Percentiles rank a stretch among this genome's conserved stretches.
phyloP scores from a whole-genome alignment of 2,888 invertebrate species.

The Tetrapedia diversipes region DNA sequence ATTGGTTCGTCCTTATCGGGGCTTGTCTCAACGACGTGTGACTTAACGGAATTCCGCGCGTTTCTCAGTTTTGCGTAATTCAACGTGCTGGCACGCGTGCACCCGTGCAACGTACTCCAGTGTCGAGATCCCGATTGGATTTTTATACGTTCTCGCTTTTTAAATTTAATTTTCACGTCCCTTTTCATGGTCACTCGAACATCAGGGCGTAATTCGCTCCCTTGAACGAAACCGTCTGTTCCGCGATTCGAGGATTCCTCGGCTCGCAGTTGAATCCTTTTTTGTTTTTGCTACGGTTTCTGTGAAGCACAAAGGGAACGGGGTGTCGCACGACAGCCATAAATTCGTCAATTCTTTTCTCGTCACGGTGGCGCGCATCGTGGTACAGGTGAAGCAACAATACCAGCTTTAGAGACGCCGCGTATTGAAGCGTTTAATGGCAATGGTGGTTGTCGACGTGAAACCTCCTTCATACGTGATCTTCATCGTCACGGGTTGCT shows the following conservation, averaged over 20 bases:
- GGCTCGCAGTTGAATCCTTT: constrained; percentile 14
- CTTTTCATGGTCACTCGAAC: constrained; percentile 12
- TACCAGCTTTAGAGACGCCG: constrained; percentile 53
- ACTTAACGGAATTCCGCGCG: neutral
- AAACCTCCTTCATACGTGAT: constrained; percentile 65
- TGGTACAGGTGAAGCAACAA: constrained; percentile 46
- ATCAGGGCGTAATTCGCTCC: neutral
- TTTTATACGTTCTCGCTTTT: neutral
- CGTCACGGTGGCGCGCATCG: constrained; percentile 30
- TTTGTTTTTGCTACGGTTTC: neutral
- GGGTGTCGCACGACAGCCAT: constrained; percentile 7
- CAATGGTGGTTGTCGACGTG: constrained; percentile 63
- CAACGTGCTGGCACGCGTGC: neutral
- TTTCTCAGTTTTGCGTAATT: neutral
- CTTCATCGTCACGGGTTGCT: constrained; percentile 67
- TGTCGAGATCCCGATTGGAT: neutral
- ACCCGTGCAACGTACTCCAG: neutral
- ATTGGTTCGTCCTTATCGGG: constrained; percentile 6
- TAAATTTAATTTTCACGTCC: neutral
- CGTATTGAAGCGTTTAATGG: constrained; percentile 68
- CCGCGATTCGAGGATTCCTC: constrained; percentile 17
- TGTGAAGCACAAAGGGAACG: constrained; percentile 17
- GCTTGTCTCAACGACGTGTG: neutral
- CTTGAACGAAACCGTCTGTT: constrained; percentile 5
- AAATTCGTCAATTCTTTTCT: constrained; percentile 48